phyloP scores from a whole-genome alignment of 2,888 invertebrate species.

The Heliconius ismenius region DNA sequence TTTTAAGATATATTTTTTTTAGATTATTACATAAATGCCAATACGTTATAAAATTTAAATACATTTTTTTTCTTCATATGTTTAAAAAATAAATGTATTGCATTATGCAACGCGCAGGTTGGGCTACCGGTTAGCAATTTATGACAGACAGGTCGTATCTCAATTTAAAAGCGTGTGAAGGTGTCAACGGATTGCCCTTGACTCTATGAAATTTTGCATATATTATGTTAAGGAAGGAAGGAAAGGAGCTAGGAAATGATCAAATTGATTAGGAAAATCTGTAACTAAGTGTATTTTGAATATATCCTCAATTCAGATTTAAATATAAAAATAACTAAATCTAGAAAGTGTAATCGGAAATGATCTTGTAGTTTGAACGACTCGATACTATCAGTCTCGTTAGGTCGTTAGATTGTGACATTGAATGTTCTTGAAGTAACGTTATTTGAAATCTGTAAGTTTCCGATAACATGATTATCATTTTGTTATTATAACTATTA shows the following conservation, averaged over 20 bases:
- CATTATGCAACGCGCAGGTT: not conserved
- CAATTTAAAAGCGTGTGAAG: not conserved
- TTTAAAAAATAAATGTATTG: not conserved
- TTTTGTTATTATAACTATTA: not conserved
- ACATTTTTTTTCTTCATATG: too few relatives aligned
- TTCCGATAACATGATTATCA: constrained; percentile 4
- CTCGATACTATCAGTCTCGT: not conserved
- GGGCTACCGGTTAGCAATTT: constrained; percentile 15
- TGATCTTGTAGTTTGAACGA: not conserved
- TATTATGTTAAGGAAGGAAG: not conserved
- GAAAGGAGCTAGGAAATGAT: not conserved
- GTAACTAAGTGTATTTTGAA: too few relatives aligned
- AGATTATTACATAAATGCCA: too few relatives aligned
- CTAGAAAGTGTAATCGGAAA: not conserved
- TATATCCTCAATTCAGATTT: too few relatives aligned
- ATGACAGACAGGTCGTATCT: constrained; percentile 4
- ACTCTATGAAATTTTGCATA: not conserved
- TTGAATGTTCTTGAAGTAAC: constrained; percentile 5
- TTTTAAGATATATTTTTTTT: too few relatives aligned
- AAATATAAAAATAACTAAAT: not conserved
- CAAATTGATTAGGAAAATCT: too few relatives aligned
- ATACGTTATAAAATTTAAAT: too few relatives aligned
- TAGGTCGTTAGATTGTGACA: not conserved
- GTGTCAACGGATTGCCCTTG: not conserved
- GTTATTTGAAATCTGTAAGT: not conserved